phyloP scores from a whole-genome alignment of 1,140 invertebrate species.

The Zaprionus taronus region DNA sequence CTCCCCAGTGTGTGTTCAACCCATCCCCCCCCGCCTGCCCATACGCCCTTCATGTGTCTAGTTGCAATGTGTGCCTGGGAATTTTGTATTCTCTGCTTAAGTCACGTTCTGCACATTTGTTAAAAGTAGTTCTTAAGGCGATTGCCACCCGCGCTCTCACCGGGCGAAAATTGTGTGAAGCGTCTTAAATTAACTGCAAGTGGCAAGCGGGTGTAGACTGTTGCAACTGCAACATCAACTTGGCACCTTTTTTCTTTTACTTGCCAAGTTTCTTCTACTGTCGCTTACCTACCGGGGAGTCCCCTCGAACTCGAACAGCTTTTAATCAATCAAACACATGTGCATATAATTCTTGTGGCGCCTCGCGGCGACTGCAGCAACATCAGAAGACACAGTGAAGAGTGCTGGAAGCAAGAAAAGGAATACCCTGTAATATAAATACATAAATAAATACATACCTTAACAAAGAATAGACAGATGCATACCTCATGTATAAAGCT shows the following conservation, averaged over 20 bases:
- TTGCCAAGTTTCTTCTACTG: slow-evolving; percentile 1
- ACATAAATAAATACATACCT: too few species aligned
- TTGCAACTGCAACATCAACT: background rate
- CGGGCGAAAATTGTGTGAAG: slow-evolving; percentile 56
- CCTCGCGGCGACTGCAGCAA: slow-evolving; percentile 13
- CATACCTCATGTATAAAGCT: too few species aligned
- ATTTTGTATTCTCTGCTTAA: slow-evolving; percentile 76
- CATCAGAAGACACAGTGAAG: slow-evolving; percentile 28
- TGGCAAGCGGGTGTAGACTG: slow-evolving; percentile 30
- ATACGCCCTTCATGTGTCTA: background rate
- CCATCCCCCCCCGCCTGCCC: too few species aligned
- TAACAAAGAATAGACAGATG: too few species aligned
- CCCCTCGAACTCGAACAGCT: slow-evolving; percentile 22
- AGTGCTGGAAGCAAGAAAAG: background rate
- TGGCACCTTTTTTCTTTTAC: slow-evolving; percentile 8
- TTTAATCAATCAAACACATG: slow-evolving; percentile 56
- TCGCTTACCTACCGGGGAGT: background rate
- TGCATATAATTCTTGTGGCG: slow-evolving; percentile 30
- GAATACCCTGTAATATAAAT: background rate
- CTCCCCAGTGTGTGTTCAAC: slow-evolving; percentile 65
- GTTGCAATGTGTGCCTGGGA: slow-evolving; percentile 64
- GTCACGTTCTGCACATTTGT: slow-evolving; percentile 81
- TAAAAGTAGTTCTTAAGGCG: slow-evolving; percentile 80
- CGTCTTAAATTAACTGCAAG: slow-evolving; percentile 76
- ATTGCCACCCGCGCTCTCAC: slow-evolving; percentile 48